Base-by-base conservation (phyloP, 1,140 invertebrate genomes). In the Halesus radiatus region DNA sequence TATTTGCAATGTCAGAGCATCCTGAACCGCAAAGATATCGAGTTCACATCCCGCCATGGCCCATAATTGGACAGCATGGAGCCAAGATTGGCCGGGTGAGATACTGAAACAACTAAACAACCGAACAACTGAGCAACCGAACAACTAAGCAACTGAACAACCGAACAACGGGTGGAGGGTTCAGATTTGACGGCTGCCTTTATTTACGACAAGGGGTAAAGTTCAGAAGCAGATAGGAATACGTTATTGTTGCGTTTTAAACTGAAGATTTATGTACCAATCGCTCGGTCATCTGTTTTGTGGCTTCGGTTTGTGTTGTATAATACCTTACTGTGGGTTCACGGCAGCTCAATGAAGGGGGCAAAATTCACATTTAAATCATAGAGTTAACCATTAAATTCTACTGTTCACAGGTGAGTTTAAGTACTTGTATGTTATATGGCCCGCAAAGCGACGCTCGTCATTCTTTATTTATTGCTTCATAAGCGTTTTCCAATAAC, bases 151-250 rank as follows among this genome's bases (percentile, higher is more conserved):
- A 45, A 45, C 37, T 7, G 10, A 45, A 13, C 37, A 45, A 7
- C 37, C 37, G 10, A 45, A 18, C 62, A 26, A 32, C 62, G 26
- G 56, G 62, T n/a, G 62, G 66, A 50, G n/a, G 37, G 66, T 70
- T 70, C 66, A 45, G 66, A 70, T 70, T 70, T 70, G 66, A 70
- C 66, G 66, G 66, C 66, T 50, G 66, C 66, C 29, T 70, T 70
- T 66, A 70, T 70, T 70, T 70, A 70, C 66, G 37, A 23, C 37
- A 70, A 70, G 52, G 66, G 66, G 1, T 50, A 50, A 50, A 70
- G 66, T 70, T 70, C 66, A 70, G 66, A 23, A 70, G 66, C 66
- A 20, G 66, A 70, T 45, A 50, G 8, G 66, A 23, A 66, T 66
- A 66, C 29, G 62, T 66, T 66, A 66, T 66, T 26, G 62, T 66